Conservation (phyloP, 2,113 vertebrate species). For the Barbus barbus region DNA sequence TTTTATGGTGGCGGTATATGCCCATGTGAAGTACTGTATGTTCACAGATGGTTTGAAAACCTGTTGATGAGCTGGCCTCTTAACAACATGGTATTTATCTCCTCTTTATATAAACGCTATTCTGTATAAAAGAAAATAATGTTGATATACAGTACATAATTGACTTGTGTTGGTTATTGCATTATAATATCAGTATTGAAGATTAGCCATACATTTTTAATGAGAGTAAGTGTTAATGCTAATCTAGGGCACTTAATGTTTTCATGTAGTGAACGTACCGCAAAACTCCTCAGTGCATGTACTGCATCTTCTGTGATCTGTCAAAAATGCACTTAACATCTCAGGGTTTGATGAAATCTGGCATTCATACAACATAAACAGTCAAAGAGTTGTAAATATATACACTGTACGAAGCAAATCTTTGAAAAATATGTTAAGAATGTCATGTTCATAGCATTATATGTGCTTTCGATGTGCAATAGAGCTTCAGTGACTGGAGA, state of each 20-base stretch:
- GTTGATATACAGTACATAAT: neutral
- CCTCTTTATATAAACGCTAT: neutral
- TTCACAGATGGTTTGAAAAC: neutral
- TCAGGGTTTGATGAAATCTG: too few species aligned
- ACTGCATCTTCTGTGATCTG: too few species aligned
- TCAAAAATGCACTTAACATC: too few species aligned
- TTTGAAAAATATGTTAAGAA: neutral
- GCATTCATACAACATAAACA: too few species aligned
- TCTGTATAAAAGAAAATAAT: neutral
- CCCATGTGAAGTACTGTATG: neutral
- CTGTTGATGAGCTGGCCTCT: constrained; percentile 78
- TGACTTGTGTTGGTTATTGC: neutral
- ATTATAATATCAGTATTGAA: constrained; percentile 27
- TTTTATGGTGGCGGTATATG: neutral
- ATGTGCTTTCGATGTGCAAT: constrained; percentile 67
- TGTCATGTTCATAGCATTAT: constrained; percentile 49
- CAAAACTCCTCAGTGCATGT: constrained; percentile 56
- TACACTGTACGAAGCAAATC: neutral
- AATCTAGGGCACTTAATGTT: constrained; percentile 17
- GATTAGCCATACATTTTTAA: neutral
- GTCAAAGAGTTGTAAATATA: too few species aligned
- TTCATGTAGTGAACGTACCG: constrained; percentile 16
- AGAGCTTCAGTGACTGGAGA: constrained; percentile 54
- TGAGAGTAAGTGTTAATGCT: neutral
- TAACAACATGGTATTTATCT: constrained; percentile 40